Evolutionary conservation across 2,113 vertebrate genomes (phyloP), one percentile per base, ranked within the genome.

Genomic region (Chionodraco myersi): DNA sequence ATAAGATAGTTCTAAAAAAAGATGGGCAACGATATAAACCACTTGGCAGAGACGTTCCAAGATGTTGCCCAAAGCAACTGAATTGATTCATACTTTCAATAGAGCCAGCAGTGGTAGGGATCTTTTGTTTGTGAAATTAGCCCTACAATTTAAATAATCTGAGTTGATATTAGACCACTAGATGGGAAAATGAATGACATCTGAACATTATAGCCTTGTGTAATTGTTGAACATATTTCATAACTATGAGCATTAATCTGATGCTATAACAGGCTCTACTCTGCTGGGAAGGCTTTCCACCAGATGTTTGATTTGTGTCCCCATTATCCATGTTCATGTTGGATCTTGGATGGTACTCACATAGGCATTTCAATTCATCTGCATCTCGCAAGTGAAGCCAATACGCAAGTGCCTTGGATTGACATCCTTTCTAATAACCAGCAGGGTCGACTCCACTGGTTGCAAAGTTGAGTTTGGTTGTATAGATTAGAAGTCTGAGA

Each of bases 61-160:
- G 60, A 64, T 59, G 26, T 65, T 51, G 72, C 89, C 85, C 58
- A 79, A 73, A 83, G 85, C 83, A 60, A 60, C 13, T 41, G 36
- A 63, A n/a, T 60, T 52, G 69, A 84, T 86, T 83, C 61, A 74
- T 82, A 71, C 68, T 75, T 75, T 73, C 10, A 52, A 54, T 58
- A 49, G 30, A 76, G 67, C 16, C 56, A 67, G 18, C n/a, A 10
- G 56, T 67, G 57, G 61, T 53, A 30, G 57, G 23, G 54, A 56
- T 61, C 41, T 72, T 59, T 79, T 82, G 21, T 16, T 6, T 36
- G 41, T 57, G 10, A 48, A 23, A 36, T 41, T 49, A 47, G 15
- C 7, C 12, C 30, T 49, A 47, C 15, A 23, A 52, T 56, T 56
- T 54, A 9, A 16, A 26, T 65, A 54, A 58, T 51, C 45, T 44